Evolutionary conservation across 2,888 invertebrate species (phyloP).

Genomic region (Epistrophe grossulariae): DNA sequence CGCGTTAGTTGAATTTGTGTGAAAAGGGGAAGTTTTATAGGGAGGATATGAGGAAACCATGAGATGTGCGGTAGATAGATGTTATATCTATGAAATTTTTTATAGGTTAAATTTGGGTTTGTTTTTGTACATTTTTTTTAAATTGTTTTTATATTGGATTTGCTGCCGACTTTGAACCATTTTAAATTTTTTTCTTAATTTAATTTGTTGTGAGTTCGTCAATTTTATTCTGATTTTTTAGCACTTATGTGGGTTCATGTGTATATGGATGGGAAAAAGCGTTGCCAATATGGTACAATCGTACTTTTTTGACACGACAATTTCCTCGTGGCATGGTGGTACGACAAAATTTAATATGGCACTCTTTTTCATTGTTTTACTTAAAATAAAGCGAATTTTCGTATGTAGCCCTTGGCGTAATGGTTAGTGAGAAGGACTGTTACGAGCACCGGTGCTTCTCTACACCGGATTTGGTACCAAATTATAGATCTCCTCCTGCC

Average conservation of each 20-base stretch:
- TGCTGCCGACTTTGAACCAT: neutral
- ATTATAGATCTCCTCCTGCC: too few species aligned
- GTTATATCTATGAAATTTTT: neutral
- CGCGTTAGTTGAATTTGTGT: neutral
- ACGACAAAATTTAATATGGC: too few species aligned
- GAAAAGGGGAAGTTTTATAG: constrained; percentile 53
- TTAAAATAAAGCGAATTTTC: too few species aligned
- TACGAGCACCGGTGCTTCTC: too few species aligned
- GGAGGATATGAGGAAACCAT: constrained; percentile 22
- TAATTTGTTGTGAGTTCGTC: neutral
- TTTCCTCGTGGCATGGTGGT: too few species aligned
- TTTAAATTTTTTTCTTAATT: neutral
- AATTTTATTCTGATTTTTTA: neutral
- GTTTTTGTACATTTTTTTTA: neutral
- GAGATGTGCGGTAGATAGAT: too few species aligned
- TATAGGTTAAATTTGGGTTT: neutral
- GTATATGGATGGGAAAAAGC: neutral
- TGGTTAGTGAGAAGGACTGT: too few species aligned
- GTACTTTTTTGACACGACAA: too few species aligned
- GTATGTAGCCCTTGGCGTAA: too few species aligned
- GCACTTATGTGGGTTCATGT: neutral
- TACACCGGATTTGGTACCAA: too few species aligned
- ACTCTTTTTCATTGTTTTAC: too few species aligned
- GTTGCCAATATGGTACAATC: too few species aligned
- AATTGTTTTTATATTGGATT: neutral